Base-by-base conservation (phyloP, 2,797 vertebrate genomes). In the Hephaestus fuliginosus region DNA sequence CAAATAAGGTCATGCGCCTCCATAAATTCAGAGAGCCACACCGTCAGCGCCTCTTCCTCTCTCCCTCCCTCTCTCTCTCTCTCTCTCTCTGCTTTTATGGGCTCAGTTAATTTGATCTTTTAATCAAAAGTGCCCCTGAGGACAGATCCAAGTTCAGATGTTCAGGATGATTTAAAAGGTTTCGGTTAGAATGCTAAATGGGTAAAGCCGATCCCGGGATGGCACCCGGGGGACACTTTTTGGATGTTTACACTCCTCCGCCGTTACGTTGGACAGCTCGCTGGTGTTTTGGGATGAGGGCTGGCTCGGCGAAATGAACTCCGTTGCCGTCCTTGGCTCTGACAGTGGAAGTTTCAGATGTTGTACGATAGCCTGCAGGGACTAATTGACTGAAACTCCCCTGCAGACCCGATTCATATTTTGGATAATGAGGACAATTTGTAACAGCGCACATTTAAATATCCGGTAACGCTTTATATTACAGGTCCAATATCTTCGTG, bases 51-150 rank as follows among this genome's bases (percentile, higher is more conserved):
- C 75, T 81, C 63, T 70, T 63, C 76, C 72, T 78, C 39, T 22
- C 22, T 28, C 13, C 25, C 61, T 53, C 57, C 22, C 52, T 11
- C 71, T 60, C 44, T 51, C 81, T 52, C 78, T 17, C 41, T 33
- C 75, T 58, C 57, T 64, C 82, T 90, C 87, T 81, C 89, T 90
- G 86, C 82, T 92, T 93, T 95, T 94, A 94, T 93, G 91, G 90
- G 86, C 85, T 88, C 82, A 12, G 89, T 94, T 94, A 94, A 95
- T 95, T 88, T 92, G 85, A 93, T 93, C 86, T 92, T 91, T 92
- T 91, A 90, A 93, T 93, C 90, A 91, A 90, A 89, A 89, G 90
- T 78, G 85, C 87, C 92, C 91, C 91, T 25, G 89, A 91, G 90
- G 88, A 91, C 83, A 80, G 84, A 87, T 90, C 89, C 90, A 83